Conservation (phyloP, 2,797 vertebrate genomes). For the Phalloptychus januarius region DNA sequence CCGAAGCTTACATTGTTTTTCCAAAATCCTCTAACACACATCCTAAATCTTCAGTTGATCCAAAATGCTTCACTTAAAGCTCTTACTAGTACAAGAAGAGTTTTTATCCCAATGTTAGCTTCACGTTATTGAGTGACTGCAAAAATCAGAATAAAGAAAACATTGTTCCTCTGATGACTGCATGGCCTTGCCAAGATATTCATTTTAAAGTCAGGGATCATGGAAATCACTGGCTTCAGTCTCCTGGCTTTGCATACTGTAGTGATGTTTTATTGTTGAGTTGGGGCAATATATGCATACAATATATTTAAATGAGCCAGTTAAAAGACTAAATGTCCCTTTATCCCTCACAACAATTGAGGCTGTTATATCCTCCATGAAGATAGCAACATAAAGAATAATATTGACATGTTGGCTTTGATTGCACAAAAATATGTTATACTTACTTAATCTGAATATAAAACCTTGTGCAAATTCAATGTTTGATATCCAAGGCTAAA, state of each 20-base stretch:
- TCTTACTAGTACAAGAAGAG: neutral
- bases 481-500: neutral
- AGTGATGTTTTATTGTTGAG: constrained; percentile 53
- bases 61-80: neutral
- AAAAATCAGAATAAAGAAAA: neutral
- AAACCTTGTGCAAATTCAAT: neutral
- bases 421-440: neutral
- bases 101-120: neutral
- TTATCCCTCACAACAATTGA: constrained; percentile 42
- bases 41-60: neutral
- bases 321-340: constrained; percentile 41
- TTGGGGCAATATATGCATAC: constrained; percentile 39
- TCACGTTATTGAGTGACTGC: neutral
- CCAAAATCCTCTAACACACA: neutral
- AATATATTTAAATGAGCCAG: constrained; percentile 41
- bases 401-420: constrained; percentile 10
- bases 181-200: too few species aligned
- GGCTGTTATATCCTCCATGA: constrained; percentile 19
- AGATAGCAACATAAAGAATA: constrained; percentile 14
- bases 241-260: neutral
- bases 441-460: neutral
- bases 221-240: constrained; percentile 31
- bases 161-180: too few species aligned
- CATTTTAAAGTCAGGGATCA: constrained; percentile 25
- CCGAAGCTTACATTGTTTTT: neutral